These are phyloP conservation scores for Valencia hispanica DNA, from an alignment of 2,797 vertebrate genomes.

Conservation along the genomic window DNA sequence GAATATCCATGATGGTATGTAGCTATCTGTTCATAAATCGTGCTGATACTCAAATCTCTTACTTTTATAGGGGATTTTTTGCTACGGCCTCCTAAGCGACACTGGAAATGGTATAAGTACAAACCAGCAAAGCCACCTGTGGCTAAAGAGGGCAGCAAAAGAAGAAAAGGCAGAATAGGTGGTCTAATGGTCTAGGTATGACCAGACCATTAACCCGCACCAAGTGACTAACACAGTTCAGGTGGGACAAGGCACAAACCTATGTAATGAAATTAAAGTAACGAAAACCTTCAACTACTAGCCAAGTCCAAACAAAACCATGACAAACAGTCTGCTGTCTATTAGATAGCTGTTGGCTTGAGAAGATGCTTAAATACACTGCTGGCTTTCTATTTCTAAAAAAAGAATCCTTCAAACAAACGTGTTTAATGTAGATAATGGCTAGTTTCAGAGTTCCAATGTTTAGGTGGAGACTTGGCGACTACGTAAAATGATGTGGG, in stretches of 20 bases:
- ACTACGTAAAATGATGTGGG: neutral
- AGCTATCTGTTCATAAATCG: too few species aligned
- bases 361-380: too few species aligned
- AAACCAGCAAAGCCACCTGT: neutral
- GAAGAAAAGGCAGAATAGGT: neutral
- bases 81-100: too few species aligned
- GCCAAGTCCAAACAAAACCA: neutral
- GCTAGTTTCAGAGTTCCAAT: neutral
- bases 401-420: neutral
- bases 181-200: neutral
- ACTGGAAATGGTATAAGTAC: too few species aligned
- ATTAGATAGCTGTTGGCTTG: too few species aligned
- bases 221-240: neutral
- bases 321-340: neutral
- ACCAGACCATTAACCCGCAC: neutral
- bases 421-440: neutral
- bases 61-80: too few species aligned
- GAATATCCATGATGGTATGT: too few species aligned
- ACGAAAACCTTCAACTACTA: neutral
- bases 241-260: neutral
- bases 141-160: neutral
- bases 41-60: too few species aligned
- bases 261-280: neutral
- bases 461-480: conserved; percentile 4
- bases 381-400: neutral